Evolutionary conservation across 2,888 invertebrate species (phyloP).

Genomic region (Aromia moschata): DNA sequence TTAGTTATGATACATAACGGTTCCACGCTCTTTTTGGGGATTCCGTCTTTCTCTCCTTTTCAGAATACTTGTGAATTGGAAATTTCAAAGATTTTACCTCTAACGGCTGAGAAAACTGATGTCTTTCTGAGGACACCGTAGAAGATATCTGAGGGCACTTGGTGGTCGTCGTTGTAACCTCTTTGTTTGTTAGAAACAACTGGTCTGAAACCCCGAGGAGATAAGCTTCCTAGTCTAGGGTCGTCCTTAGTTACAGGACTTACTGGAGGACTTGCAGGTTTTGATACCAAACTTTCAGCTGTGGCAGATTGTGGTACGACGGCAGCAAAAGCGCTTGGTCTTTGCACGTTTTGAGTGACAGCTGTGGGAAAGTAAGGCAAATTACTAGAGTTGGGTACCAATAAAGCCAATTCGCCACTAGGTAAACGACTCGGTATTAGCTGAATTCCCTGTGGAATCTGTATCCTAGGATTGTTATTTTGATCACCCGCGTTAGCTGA

Average conservation of each 20-base stretch:
- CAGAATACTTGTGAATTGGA: conserved; percentile 52
- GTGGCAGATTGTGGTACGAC: conserved; percentile 53
- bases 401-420: conserved; percentile 73
- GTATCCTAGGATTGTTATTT: conserved; percentile 67
- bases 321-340: conserved; percentile 65
- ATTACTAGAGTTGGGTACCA: conserved; percentile 69
- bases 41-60: conserved; percentile 37
- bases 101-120: conserved; percentile 35
- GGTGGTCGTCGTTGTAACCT: conserved; percentile 47
- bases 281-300: conserved; percentile 34
- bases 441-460: conserved; percentile 71
- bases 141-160: conserved; percentile 54
- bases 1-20: conserved; percentile 60
- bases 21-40: conserved; percentile 52
- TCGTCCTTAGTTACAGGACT: conserved; percentile 65
- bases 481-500: conserved; percentile 59
- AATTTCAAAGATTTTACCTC: conserved; percentile 57
- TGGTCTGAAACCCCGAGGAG: conserved; percentile 57
- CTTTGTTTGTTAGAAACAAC: conserved; percentile 44
- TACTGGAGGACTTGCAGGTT: conserved; percentile 70
- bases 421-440: conserved; percentile 73
- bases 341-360: conserved; percentile 35
- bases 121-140: conserved; percentile 36
- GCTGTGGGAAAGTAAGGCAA: conserved; percentile 62
- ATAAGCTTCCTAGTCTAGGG: conserved; percentile 37